phyloP scores from a whole-genome alignment of 2,888 invertebrate species.

The Trichacis sp. region DNA sequence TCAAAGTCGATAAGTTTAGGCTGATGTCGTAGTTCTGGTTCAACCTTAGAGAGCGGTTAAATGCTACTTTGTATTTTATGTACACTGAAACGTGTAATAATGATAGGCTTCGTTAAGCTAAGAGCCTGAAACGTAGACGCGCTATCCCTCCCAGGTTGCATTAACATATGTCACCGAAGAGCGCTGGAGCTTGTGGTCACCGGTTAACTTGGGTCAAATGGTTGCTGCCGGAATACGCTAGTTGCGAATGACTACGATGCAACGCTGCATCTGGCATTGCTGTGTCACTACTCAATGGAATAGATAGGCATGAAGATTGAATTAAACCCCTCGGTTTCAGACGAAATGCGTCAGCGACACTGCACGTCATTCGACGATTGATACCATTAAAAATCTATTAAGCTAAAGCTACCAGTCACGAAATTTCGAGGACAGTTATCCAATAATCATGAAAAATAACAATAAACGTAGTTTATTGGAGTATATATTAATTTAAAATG shows the following conservation, averaged over 20 bases:
- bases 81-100: conserved; percentile 4
- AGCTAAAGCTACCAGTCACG: no score
- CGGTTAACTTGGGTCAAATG: conserved; percentile 36
- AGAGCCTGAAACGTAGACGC: conserved; percentile 17
- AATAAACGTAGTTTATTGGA: no score
- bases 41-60: not conserved
- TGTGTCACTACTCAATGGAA: conserved; percentile 33
- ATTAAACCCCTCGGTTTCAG: not conserved
- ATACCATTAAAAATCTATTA: conserved; percentile 7
- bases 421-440: no score
- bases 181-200: conserved; percentile 29
- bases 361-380: not conserved
- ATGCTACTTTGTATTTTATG: not conserved
- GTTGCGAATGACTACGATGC: conserved; percentile 24
- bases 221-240: conserved; percentile 18
- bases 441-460: no score
- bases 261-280: conserved; percentile 23
- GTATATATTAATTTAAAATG: no score
- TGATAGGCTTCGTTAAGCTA: conserved; percentile 18
- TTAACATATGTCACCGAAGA: conserved; percentile 38
- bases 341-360: not conserved
- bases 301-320: not conserved
- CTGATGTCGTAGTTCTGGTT: no score
- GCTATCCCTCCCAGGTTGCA: conserved; percentile 16
- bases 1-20: no score